A percentile compares a stretch with the other conserved stretches of the same genome.
Evolutionary conservation across 2,888 invertebrate species (phyloP).

Genomic region (Drosophila mayaguana): DNA sequence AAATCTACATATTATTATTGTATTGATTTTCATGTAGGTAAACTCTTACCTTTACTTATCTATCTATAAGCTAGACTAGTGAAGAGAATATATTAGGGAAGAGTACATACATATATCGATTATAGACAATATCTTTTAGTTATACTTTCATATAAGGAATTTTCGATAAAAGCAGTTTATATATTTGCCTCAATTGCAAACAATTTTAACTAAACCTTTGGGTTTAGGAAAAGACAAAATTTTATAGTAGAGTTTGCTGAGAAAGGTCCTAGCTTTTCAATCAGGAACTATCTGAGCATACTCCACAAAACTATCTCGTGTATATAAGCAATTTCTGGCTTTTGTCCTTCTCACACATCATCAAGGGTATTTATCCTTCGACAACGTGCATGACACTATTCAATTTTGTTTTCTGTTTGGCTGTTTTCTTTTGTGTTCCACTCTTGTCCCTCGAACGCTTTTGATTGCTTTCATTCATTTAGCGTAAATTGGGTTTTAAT

Average conservation of each 20-base stretch:
- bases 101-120: too few species aligned
- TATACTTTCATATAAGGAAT: too few species aligned
- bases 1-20: too few species aligned
- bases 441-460: constrained; percentile 1
- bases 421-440: not conserved
- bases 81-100: too few species aligned
- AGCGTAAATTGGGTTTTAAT: constrained; percentile 70
- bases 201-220: not conserved
- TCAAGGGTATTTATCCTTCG: constrained; percentile 1
- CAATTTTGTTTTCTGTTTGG: not conserved
- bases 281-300: not conserved
- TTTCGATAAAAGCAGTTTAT: too few species aligned
- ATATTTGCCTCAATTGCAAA: too few species aligned
- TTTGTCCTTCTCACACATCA: not conserved
- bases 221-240: too few species aligned
- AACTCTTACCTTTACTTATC: too few species aligned
- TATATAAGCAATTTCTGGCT: not conserved
- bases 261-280: not conserved
- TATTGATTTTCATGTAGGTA: too few species aligned
- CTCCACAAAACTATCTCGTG: not conserved
- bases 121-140: too few species aligned
- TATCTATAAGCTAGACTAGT: too few species aligned
- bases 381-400: not conserved
- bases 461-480: constrained; percentile 78
- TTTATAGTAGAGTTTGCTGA: too few species aligned